Conservation (phyloP, 2,797 vertebrate genomes). For the Enteromius mattozi region DNA sequence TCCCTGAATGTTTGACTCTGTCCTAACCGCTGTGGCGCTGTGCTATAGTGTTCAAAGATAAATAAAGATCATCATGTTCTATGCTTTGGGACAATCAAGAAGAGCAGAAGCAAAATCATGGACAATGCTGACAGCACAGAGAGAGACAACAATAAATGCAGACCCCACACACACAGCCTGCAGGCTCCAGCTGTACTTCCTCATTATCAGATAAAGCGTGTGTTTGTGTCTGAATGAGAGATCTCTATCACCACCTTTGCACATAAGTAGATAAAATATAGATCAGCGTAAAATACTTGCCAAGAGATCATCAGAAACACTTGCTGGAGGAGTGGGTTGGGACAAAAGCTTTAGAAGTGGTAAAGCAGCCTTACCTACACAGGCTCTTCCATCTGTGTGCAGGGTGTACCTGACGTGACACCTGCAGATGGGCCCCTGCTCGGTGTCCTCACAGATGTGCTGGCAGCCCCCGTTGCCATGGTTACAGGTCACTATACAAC, state of each 20-base stretch:
- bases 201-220: slow-evolving; percentile 63
- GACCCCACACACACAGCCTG: slow-evolving; percentile 77
- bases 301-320: slow-evolving; percentile 28
- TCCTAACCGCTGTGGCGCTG: slow-evolving; percentile 40
- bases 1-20: slow-evolving; percentile 38
- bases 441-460: slow-evolving; percentile 93
- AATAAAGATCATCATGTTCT: slow-evolving; percentile 57
- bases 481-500: slow-evolving; percentile 90
- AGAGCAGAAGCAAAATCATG: slow-evolving; percentile 36
- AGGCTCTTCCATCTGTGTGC: slow-evolving; percentile 87
- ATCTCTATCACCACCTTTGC: slow-evolving; percentile 53
- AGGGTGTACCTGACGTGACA: slow-evolving; percentile 91
- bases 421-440: slow-evolving; percentile 88
- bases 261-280: slow-evolving; percentile 38
- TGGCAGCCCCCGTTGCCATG: slow-evolving; percentile 98
- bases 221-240: slow-evolving; percentile 33
- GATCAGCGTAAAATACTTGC: slow-evolving; percentile 38
- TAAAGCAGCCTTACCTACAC: slow-evolving; percentile 84
- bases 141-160: slow-evolving; percentile 66
- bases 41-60: slow-evolving; percentile 63
- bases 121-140: slow-evolving; percentile 63
- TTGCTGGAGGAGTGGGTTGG: background rate
- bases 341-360: background rate
- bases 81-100: slow-evolving; percentile 60
- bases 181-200: slow-evolving; percentile 58